Percentiles rank a stretch among this genome's conserved stretches.
phyloP scores from a whole-genome alignment of 1,140 invertebrate genomes.

The Drosophila seguyi region DNA sequence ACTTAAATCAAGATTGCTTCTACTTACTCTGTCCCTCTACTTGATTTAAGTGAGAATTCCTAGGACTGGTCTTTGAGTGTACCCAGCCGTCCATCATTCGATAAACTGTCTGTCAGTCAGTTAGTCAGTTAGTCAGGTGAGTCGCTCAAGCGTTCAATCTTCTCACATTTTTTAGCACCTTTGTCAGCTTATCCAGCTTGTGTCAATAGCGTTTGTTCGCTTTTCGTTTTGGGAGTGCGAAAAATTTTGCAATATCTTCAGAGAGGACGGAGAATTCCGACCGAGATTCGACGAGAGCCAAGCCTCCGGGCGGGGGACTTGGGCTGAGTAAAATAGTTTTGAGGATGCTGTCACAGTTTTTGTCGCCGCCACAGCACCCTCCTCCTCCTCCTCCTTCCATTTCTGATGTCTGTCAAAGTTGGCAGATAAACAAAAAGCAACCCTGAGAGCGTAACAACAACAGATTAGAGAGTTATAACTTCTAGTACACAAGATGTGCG shows the following conservation, averaged over 20 bases:
- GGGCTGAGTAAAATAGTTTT: constrained; percentile 35
- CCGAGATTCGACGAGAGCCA: constrained; percentile 29
- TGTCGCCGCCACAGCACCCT: constrained; percentile 8
- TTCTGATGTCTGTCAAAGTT: constrained; percentile 28
- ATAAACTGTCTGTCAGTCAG: constrained; percentile 46
- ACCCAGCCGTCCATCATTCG: constrained; percentile 42
- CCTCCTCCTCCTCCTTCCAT: constrained; percentile 7
- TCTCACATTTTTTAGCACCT: constrained; percentile 60
- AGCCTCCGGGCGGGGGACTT: constrained; percentile 15
- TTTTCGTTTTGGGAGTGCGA: constrained; percentile 30
- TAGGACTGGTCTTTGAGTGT: constrained; percentile 2
- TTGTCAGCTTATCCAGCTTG: constrained; percentile 48
- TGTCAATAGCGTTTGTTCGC: constrained; percentile 53
- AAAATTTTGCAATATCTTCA: constrained; percentile 45
- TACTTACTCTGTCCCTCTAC: not conserved
- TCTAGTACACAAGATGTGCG: constrained; percentile 39
- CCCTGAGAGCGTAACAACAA: constrained; percentile 28
- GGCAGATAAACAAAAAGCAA: constrained; percentile 40
- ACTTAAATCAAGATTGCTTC: not conserved
- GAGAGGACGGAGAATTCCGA: constrained; percentile 10
- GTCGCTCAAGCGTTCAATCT: constrained; percentile 47
- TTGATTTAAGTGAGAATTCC: constrained; percentile 11
- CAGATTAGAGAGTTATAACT: constrained; percentile 47
- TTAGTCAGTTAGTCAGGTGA: constrained; percentile 36
- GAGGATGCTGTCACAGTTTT: constrained; percentile 44